Percentiles rank a stretch among this genome's conserved stretches.
Evolutionary conservation across 2,113 vertebrate species (phyloP).

Genomic region (Psilopogon haemacephalus): DNA sequence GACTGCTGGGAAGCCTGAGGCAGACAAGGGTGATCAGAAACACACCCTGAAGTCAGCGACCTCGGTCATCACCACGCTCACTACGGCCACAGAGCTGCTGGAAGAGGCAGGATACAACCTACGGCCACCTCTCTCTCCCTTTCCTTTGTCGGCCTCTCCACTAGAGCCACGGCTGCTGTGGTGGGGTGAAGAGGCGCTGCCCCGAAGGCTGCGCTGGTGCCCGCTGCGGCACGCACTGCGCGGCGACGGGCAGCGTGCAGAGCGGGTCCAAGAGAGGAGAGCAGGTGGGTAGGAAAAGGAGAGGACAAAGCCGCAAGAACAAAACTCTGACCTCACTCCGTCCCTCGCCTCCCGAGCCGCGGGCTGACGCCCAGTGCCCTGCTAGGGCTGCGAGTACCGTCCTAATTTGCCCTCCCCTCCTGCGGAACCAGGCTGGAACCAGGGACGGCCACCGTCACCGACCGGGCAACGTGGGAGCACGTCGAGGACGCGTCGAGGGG

Average conservation of each 20-base stretch:
- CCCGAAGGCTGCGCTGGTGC: not conserved
- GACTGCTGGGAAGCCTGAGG: not conserved
- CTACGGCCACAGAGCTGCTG: fast-evolving
- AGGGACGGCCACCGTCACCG: not conserved
- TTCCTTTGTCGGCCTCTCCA: fast-evolving
- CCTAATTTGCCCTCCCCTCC: not conserved
- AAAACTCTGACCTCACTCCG: not conserved
- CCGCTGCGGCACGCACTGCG: not conserved
- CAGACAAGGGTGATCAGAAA: not conserved
- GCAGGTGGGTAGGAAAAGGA: not conserved
- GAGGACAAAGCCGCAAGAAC: fast-evolving
- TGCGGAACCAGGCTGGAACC: not conserved
- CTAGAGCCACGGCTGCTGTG: not conserved
- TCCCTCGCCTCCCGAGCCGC: not conserved
- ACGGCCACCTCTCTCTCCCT: not conserved
- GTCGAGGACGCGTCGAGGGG: not conserved
- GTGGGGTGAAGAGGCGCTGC: fast-evolving
- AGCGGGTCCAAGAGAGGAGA: fast-evolving
- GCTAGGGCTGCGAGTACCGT: not conserved
- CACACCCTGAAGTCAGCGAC: not conserved
- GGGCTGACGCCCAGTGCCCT: not conserved
- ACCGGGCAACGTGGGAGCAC: not conserved
- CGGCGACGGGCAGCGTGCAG: not conserved
- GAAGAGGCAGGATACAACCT: fast-evolving
- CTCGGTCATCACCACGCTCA: not conserved